phyloP scores from a whole-genome alignment of 1,140 invertebrate species.

The Himalopsyche phryganea region DNA sequence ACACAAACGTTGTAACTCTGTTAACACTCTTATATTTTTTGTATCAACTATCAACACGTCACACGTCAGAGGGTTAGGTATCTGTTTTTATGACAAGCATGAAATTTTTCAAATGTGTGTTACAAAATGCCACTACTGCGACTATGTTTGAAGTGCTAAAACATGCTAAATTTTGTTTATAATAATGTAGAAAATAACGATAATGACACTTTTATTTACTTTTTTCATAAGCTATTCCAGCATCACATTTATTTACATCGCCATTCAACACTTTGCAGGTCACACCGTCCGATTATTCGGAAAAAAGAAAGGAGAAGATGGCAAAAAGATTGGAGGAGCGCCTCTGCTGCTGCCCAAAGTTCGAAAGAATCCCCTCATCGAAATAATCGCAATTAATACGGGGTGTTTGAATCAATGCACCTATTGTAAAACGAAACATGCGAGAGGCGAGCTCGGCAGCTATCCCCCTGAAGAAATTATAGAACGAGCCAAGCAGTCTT shows the following conservation, averaged over 20 bases:
- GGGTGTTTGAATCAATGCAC: slow-evolving; percentile 98
- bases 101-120: too few species aligned
- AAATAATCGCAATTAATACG: slow-evolving; percentile 97
- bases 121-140: too few species aligned
- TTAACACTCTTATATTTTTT: not conserved
- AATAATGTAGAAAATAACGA: too few species aligned
- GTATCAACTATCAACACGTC: too few species aligned
- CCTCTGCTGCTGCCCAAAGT: slow-evolving; percentile 88
- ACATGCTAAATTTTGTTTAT: too few species aligned
- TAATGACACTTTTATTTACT: too few species aligned
- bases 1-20: too few species aligned
- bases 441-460: slow-evolving; percentile 90
- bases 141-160: too few species aligned
- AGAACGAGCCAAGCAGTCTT: slow-evolving; percentile 76
- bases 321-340: slow-evolving; percentile 84
- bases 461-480: slow-evolving; percentile 86
- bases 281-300: slow-evolving; percentile 78
- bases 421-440: slow-evolving; percentile 98
- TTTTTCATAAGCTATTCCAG: too few species aligned
- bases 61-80: too few species aligned
- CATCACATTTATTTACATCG: too few species aligned
- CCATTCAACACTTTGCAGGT: slow-evolving; percentile 55
- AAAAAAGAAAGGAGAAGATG: slow-evolving; percentile 77
- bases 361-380: slow-evolving; percentile 90
- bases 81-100: too few species aligned